Conservation (phyloP, 1,140 invertebrate genomes). For the Chymomyza costata region DNA sequence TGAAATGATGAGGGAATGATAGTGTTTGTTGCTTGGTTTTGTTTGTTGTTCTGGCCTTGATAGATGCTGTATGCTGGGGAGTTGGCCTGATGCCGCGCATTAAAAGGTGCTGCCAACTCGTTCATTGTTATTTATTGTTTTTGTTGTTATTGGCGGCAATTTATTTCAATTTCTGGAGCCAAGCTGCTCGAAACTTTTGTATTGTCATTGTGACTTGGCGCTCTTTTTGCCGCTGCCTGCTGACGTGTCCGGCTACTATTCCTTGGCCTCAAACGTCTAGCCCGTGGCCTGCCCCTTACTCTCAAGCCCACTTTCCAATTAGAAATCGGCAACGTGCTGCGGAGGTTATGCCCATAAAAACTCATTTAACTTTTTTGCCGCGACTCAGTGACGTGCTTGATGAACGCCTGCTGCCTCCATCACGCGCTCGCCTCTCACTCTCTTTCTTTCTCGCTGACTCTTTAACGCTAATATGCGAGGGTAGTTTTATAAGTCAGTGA, state of each 20-base stretch:
- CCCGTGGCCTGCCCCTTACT: too few relatives aligned
- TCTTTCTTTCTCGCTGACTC: too few relatives aligned
- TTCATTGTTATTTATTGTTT: slow-evolving; percentile 72
- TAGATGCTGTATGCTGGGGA: too few relatives aligned
- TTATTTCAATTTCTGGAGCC: slow-evolving; percentile 72
- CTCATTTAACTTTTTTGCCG: slow-evolving; percentile 67
- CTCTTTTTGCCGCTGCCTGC: too few relatives aligned
- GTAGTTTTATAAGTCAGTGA: too few relatives aligned
- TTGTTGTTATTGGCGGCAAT: slow-evolving; percentile 69
- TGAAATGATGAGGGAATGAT: not conserved
- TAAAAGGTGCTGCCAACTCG: slow-evolving; percentile 57
- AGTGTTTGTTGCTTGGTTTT: too few relatives aligned
- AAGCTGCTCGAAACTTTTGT: slow-evolving; percentile 59
- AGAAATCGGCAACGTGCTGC: slow-evolving; percentile 35
- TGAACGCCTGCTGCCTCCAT: slow-evolving; percentile 26
- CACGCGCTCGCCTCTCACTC: too few relatives aligned
- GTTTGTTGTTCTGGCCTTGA: too few relatives aligned
- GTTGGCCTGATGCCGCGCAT: not conserved
- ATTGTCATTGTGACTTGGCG: slow-evolving; percentile 70
- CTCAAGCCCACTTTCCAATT: slow-evolving; percentile 56
- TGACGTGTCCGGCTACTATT: too few relatives aligned
- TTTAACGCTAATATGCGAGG: too few relatives aligned
- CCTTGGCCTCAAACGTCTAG: too few relatives aligned
- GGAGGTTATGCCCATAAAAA: slow-evolving; percentile 46
- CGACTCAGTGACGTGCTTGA: slow-evolving; percentile 51